Evolutionary conservation across 64 coral and sea anemone species (phyloP), one percentile per base, ranked within the genome.

Genomic region (Pocillopora verrucosa): DNA sequence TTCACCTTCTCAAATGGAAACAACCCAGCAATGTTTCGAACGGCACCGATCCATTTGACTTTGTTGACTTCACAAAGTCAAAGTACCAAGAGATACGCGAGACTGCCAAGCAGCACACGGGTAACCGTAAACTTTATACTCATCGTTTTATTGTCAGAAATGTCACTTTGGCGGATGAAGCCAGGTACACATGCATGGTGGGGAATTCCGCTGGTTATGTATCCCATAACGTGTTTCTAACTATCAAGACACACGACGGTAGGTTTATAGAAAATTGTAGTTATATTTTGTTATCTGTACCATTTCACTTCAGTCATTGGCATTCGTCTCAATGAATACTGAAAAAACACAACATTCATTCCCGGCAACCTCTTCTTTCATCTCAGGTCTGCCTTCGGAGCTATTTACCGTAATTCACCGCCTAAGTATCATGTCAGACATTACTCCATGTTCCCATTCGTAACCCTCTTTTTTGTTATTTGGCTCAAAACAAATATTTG

Each of bases 1-100:
- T 92, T 80, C 61, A 67, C 16, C 80, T 84, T 76, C 82, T 92
- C 14, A 91, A 86, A 87, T 92, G 90, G 90, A 87, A 64, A 15
- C 36, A 62, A 20, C 13, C 68, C 20, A 87, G 70, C 36, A 72
- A 20, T 30, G 73, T 58, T 69, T 87, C 65, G 35, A 86, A 77
- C 56, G 70, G 35, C 20, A 60, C 89, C 11, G 68, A 87, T 59
- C 85, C 85, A 10, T 73, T 75, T 11, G 51, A 61, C 10, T 74
- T 86, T 30, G 17, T 92, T 17, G 77, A 92, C 74, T 78, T 85
- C 10, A 59, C 59, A 13, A 69, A 45, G 34, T 67, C 90, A 73
- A 86, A 87, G 24, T 65, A 79, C 36, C 36, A 61, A 20, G 84
- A 87, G 19, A 65, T 91, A 24, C 83, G 61, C 20, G 83, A 80